Evolutionary conservation across 2,113 vertebrate species (phyloP).

Genomic region (Suricata suricatta): DNA sequence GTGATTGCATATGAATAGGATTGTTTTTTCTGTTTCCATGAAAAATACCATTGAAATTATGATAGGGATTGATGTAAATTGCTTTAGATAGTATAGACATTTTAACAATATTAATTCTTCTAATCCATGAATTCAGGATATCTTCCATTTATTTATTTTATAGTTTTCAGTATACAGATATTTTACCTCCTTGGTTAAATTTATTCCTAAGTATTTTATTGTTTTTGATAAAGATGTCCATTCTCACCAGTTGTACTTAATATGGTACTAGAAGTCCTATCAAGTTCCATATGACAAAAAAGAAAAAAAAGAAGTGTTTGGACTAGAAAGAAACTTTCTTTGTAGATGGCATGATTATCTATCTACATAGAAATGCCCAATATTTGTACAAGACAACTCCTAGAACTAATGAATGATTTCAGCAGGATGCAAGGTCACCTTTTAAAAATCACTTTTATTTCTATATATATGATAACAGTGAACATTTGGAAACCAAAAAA

Average conservation of each 20-base stretch:
- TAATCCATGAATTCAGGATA: neutral
- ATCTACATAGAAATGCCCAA: neutral
- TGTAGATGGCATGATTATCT: neutral
- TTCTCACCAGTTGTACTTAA: neutral
- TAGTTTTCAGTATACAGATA: neutral
- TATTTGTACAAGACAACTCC: neutral
- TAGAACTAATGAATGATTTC: neutral
- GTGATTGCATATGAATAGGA: neutral
- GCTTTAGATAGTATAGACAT: neutral
- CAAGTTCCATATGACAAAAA: neutral
- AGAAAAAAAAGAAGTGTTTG: neutral
- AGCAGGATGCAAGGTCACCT: neutral
- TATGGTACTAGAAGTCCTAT: neutral
- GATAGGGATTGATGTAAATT: neutral
- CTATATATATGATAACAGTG: neutral
- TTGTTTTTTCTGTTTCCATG: neutral
- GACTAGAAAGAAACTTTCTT: neutral
- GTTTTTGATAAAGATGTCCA: neutral
- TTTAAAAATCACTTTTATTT: neutral
- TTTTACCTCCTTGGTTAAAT: neutral
- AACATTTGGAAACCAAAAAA: neutral
- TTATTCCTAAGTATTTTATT: neutral
- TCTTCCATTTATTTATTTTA: neutral
- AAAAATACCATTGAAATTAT: neutral
- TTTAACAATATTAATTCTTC: neutral